phyloP scores from a whole-genome alignment of 2,113 vertebrate genomes.

The Mus spicilegus region DNA sequence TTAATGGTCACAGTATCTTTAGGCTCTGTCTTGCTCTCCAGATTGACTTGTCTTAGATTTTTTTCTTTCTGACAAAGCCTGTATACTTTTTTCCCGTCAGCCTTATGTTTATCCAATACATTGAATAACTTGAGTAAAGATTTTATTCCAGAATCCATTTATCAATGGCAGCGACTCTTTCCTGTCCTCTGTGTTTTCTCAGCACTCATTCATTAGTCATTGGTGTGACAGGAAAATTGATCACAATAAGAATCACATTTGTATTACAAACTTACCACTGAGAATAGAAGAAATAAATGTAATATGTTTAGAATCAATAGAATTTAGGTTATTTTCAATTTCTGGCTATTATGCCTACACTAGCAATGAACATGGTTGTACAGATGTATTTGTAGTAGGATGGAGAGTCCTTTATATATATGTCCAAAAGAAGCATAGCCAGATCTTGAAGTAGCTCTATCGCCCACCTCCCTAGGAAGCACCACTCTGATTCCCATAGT shows the following conservation, averaged over 20 bases:
- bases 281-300: background rate
- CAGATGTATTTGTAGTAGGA: background rate
- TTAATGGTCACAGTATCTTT: background rate
- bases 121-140: background rate
- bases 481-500: background rate
- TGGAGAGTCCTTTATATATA: background rate
- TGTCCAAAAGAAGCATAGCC: background rate
- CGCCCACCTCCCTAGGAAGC: background rate
- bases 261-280: background rate
- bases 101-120: background rate
- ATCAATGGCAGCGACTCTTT: background rate
- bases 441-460: background rate
- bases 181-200: slow-evolving; percentile 19
- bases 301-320: background rate
- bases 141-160: background rate
- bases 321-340: background rate
- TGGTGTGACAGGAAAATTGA: background rate
- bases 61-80: background rate
- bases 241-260: background rate
- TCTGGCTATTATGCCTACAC: background rate
- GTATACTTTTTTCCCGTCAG: background rate
- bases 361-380: background rate
- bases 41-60: slow-evolving; percentile 16
- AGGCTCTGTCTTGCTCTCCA: background rate
- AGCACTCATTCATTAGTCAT: background rate